A percentile compares a stretch with the other conserved stretches of the same genome.
These are phyloP conservation scores for Chrysina gloriosa DNA, from an alignment of 2,888 invertebrate genomes.

Conservation along the genomic window DNA sequence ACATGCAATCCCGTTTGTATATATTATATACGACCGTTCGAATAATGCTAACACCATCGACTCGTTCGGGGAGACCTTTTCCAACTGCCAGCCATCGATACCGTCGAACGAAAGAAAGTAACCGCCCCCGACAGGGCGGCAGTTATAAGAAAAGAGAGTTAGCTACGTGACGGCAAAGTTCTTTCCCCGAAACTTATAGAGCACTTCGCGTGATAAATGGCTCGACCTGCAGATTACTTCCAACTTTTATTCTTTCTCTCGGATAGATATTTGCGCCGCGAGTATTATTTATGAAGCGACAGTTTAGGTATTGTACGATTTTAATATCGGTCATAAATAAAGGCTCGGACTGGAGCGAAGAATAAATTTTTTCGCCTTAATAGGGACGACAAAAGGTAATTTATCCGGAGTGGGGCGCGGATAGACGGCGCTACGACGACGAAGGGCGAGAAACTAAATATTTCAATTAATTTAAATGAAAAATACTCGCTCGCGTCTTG, in stretches of 20 bases:
- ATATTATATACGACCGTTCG: background rate
- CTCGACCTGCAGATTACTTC: constrained; percentile 50
- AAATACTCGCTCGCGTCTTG: constrained; percentile 16
- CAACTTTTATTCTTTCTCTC: constrained; percentile 45
- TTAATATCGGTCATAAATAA: constrained; percentile 52
- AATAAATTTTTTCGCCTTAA: constrained; percentile 38
- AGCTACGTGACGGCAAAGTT: constrained; percentile 12
- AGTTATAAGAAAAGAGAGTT: constrained; percentile 14
- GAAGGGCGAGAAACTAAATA: constrained; percentile 24
- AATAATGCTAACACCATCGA: constrained; percentile 3
- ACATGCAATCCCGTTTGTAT: constrained; percentile 9
- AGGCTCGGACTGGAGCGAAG: constrained; percentile 17
- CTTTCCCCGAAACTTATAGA: constrained; percentile 44
- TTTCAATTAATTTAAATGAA: constrained; percentile 34
- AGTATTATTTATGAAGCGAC: constrained; percentile 47
- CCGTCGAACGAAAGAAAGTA: constrained; percentile 9
- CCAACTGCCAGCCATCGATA: background rate
- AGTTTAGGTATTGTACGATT: constrained; percentile 49
- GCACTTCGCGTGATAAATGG: constrained; percentile 49
- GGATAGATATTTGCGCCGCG: constrained; percentile 5
- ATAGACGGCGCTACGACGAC: background rate
- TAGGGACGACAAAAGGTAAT: constrained; percentile 37
- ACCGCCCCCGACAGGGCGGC: constrained; percentile 2
- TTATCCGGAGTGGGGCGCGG: constrained; percentile 1
- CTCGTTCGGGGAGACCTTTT: constrained; percentile 5